A percentile compares a stretch with the other conserved stretches of the same genome.
phyloP scores from a whole-genome alignment of 2,113 vertebrate genomes.

The Hiodon alosoides region DNA sequence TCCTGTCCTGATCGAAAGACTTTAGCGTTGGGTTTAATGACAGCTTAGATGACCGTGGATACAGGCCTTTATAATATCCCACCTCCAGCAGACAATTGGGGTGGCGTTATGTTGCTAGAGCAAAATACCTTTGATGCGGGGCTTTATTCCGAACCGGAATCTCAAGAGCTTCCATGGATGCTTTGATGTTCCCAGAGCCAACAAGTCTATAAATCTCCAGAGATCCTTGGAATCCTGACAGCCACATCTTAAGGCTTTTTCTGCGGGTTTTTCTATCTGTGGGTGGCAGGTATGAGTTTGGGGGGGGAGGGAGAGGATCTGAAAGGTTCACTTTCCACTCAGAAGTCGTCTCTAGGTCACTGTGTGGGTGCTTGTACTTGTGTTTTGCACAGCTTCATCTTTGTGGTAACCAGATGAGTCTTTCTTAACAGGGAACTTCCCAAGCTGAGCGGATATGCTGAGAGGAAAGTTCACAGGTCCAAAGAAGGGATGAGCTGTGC shows the following conservation, averaged over 20 bases:
- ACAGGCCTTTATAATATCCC: not conserved
- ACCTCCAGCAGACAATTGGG: no score
- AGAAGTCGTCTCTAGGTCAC: not conserved
- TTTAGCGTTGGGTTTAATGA: not conserved
- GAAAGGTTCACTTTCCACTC: not conserved
- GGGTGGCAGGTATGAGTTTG: no score
- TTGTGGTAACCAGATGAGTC: not conserved
- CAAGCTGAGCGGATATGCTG: not conserved
- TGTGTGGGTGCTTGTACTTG: not conserved
- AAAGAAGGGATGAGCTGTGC: not conserved
- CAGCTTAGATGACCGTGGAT: not conserved
- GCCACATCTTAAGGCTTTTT: not conserved
- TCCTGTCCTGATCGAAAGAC: no score
- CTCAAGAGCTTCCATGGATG: not conserved
- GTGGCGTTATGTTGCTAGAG: not conserved
- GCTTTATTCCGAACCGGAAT: not conserved
- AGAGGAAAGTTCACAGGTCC: not conserved
- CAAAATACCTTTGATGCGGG: not conserved
- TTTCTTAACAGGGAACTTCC: conserved; percentile 10
- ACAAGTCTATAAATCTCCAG: not conserved
- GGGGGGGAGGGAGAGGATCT: no score
- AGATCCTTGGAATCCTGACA: not conserved
- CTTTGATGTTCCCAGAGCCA: not conserved
- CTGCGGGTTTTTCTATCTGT: no score
- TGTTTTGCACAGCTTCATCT: not conserved